phyloP scores from a whole-genome alignment of 2,113 vertebrate genomes.

The Podarcis raffonei region DNA sequence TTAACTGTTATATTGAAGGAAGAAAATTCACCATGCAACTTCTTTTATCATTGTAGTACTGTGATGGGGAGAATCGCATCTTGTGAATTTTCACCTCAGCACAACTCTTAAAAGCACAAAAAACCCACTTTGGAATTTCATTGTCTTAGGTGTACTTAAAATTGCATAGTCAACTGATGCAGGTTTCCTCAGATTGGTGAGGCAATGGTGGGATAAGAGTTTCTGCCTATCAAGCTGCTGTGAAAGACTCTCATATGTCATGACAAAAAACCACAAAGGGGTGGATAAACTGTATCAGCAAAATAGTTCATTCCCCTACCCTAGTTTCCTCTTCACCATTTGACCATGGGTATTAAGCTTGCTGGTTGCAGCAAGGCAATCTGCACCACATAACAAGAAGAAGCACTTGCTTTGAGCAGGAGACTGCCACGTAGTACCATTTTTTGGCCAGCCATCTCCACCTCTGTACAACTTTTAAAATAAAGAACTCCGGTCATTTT shows the following conservation, averaged over 20 bases:
- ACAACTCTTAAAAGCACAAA: background rate
- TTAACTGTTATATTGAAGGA: background rate
- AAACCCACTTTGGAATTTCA: background rate
- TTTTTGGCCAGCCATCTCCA: background rate
- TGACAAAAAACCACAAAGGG: background rate
- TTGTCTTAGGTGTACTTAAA: background rate
- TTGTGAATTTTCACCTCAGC: background rate
- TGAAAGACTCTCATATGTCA: background rate
- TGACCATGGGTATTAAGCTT: background rate
- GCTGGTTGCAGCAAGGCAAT: background rate
- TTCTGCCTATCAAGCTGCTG: background rate
- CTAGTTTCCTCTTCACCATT: background rate
- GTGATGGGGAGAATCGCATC: background rate
- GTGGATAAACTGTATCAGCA: background rate
- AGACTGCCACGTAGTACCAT: background rate
- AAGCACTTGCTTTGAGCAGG: background rate
- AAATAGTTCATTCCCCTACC: background rate
- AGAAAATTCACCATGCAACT: background rate
- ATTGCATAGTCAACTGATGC: background rate
- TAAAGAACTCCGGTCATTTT: background rate
- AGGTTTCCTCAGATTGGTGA: background rate
- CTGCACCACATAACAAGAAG: background rate
- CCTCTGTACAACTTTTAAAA: background rate
- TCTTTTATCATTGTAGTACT: rapidly evolving
- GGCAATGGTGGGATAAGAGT: background rate